Evolutionary conservation across 2,888 invertebrate species (phyloP).

Genomic region (Eristalis pertinax): DNA sequence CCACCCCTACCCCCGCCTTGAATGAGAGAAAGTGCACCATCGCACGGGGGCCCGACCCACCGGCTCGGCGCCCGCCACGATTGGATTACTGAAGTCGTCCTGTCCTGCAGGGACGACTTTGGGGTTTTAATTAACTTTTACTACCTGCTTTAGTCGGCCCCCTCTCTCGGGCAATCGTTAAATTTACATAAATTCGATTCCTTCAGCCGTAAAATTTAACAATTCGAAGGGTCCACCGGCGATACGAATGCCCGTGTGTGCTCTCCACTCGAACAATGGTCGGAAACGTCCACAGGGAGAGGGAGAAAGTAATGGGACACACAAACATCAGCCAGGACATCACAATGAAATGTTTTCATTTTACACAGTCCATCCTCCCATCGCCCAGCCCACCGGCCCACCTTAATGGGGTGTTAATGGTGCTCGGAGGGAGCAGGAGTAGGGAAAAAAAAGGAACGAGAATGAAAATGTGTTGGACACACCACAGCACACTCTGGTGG

Average conservation of each 20-base stretch:
- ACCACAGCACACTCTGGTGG: slow-evolving; percentile 12
- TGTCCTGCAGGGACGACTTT: slow-evolving; percentile 20
- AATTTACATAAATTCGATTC: slow-evolving; percentile 70
- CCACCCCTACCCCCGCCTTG: neutral
- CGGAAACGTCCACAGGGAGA: neutral
- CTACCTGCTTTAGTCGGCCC: slow-evolving; percentile 34
- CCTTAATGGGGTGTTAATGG: slow-evolving; percentile 16
- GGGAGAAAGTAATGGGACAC: neutral
- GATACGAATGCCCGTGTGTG: neutral
- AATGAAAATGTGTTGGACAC: neutral
- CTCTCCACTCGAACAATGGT: neutral
- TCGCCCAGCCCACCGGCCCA: neutral
- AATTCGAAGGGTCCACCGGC: slow-evolving; percentile 45
- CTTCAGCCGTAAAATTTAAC: slow-evolving; percentile 64
- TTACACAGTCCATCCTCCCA: neutral
- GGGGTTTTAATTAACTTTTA: slow-evolving; percentile 64
- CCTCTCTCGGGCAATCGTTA: slow-evolving; percentile 36
- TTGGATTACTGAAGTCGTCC: neutral
- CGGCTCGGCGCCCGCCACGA: neutral
- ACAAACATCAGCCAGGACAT: slow-evolving; percentile 12
- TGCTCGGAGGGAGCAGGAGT: neutral
- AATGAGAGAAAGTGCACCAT: slow-evolving; percentile 19
- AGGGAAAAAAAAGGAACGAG: slow-evolving; percentile 8
- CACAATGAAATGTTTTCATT: slow-evolving; percentile 30
- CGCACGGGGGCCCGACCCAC: neutral